Evolutionary conservation across 1,140 invertebrate genomes (phyloP).

Genomic region (Drosophila ficusphila): DNA sequence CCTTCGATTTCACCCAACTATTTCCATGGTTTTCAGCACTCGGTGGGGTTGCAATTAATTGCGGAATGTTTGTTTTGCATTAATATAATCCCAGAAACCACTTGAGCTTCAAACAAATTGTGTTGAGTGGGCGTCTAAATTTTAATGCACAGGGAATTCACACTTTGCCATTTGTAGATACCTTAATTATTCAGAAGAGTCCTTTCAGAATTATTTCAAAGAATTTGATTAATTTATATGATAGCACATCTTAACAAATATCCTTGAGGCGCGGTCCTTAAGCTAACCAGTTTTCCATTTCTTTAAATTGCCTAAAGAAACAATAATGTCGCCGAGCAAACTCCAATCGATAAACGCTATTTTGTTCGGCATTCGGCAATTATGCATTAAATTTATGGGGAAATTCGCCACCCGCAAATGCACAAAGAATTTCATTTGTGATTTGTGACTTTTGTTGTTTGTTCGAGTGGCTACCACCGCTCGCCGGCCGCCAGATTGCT

Average conservation of each 20-base stretch:
- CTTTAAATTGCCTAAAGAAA: background rate
- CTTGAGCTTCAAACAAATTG: background rate
- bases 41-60: background rate
- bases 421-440: constrained; percentile 34
- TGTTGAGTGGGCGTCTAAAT: background rate
- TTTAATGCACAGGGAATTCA: background rate
- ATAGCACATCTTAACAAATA: too few relatives aligned
- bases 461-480: constrained; percentile 18
- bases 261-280: too few relatives aligned
- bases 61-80: constrained; percentile 6
- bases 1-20: too few relatives aligned
- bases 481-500: constrained; percentile 52
- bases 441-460: constrained; percentile 54
- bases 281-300: background rate
- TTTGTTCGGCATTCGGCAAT: constrained; percentile 46
- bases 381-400: constrained; percentile 66
- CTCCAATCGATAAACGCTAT: constrained; percentile 47
- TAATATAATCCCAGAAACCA: constrained; percentile 7
- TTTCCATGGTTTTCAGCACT: background rate
- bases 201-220: background rate
- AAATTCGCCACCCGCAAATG: constrained; percentile 44
- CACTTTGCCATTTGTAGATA: background rate
- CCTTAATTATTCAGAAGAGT: background rate
- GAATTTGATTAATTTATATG: too few relatives aligned
- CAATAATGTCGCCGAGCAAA: constrained; percentile 5